Percentiles rank a stretch among this genome's conserved stretches.
phyloP scores from a whole-genome alignment of 2,888 invertebrate species.

The Calliopum simillimum region DNA sequence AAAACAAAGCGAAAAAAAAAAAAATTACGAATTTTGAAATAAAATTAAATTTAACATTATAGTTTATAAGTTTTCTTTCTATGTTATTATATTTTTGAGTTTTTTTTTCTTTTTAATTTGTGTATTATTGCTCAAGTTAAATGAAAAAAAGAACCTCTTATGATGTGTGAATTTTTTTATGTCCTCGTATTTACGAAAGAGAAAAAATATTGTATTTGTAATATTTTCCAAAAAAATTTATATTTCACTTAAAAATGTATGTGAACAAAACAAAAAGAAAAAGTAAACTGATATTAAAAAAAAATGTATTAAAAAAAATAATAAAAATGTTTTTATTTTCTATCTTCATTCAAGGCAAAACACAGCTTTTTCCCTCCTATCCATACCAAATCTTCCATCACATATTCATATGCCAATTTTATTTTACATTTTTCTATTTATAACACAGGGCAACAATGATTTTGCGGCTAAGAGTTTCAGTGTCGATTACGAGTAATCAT shows the following conservation, averaged over 20 bases:
- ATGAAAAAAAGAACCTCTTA: not conserved
- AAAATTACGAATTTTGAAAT: conserved; percentile 9
- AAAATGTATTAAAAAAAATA: conserved; percentile 10
- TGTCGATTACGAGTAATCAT: no score
- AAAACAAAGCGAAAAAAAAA: not conserved
- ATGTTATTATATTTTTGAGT: not conserved
- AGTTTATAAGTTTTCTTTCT: not conserved
- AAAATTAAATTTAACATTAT: not conserved
- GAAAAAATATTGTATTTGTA: not conserved
- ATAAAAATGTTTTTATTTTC: not conserved
- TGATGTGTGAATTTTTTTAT: conserved; percentile 1
- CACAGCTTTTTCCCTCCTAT: not conserved
- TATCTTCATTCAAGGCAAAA: conserved; percentile 33
- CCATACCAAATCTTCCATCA: no score
- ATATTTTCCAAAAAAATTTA: not conserved
- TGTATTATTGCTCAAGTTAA: no score
- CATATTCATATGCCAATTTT: not conserved
- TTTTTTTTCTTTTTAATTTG: not conserved
- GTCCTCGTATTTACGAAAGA: not conserved
- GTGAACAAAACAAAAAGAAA: not conserved
- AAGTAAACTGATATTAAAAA: not conserved
- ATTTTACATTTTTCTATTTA: not conserved
- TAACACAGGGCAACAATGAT: no score
- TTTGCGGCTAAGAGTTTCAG: no score
- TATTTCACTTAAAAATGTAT: conserved; percentile 4